These are phyloP conservation scores for Bruchidius siliquastri DNA, from an alignment of 2,888 invertebrate genomes.

Conservation along the genomic window DNA sequence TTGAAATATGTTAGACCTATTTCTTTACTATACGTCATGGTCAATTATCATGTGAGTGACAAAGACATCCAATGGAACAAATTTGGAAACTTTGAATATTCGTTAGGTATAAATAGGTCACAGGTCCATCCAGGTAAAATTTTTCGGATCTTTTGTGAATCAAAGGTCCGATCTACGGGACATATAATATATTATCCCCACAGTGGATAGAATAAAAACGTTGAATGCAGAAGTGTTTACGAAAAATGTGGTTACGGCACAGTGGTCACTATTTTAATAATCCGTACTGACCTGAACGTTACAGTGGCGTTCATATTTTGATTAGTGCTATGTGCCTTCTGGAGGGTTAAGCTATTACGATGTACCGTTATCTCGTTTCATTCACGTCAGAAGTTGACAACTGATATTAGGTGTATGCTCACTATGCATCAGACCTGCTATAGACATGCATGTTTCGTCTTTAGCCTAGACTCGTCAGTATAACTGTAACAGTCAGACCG, in stretches of 20 bases:
- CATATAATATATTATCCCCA: background rate
- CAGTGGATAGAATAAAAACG: background rate
- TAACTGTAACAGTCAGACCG: too few species aligned
- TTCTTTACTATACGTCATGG: too few species aligned
- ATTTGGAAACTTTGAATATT: background rate
- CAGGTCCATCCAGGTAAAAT: background rate
- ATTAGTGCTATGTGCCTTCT: too few species aligned
- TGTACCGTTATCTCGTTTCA: too few species aligned
- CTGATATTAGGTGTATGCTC: too few species aligned
- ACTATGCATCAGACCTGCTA: too few species aligned
- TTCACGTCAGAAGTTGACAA: too few species aligned
- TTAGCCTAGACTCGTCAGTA: too few species aligned
- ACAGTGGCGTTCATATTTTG: conserved; percentile 1
- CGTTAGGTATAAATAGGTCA: background rate
- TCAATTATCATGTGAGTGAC: background rate
- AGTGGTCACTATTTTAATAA: conserved; percentile 22
- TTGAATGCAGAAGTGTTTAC: conserved; percentile 21
- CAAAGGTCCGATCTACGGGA: background rate
- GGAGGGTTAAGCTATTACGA: too few species aligned
- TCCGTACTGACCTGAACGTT: background rate
- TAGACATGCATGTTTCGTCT: too few species aligned
- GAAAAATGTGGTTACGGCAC: conserved; percentile 26
- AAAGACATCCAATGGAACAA: background rate
- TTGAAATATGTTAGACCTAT: too few species aligned
- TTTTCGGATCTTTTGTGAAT: background rate